Percentiles rank a stretch among this genome's conserved stretches.
Evolutionary conservation across 1,140 invertebrate genomes (phyloP).

Genomic region (Drosophila saltans): DNA sequence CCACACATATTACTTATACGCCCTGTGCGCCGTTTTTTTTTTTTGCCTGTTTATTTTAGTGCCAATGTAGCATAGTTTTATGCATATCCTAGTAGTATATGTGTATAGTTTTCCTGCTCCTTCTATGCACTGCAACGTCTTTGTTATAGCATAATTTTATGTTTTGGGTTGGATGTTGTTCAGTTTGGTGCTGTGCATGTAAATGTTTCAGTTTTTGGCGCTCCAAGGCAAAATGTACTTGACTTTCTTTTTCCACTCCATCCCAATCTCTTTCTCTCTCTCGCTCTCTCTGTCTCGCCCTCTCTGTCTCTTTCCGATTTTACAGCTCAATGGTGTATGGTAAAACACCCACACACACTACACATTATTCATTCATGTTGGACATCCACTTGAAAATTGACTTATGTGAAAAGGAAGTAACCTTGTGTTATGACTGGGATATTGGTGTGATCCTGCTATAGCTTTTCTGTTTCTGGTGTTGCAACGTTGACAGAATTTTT

Average conservation of each 20-base stretch:
- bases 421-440: constrained; percentile 8
- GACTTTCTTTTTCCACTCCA: constrained; percentile 25
- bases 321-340: constrained; percentile 42
- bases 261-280: constrained; percentile 17
- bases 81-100: constrained; percentile 70
- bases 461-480: constrained; percentile 9
- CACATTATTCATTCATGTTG: constrained; percentile 67
- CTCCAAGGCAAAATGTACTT: constrained; percentile 57
- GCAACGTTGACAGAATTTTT: constrained; percentile 49
- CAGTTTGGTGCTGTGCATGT: constrained; percentile 35
- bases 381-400: constrained; percentile 69
- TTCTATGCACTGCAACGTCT: constrained; percentile 55
- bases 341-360: constrained; percentile 23
- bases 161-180: constrained; percentile 32
- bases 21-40: constrained; percentile 33
- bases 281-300: not conserved
- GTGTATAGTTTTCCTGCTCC: not conserved
- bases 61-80: constrained; percentile 80
- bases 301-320: constrained; percentile 17
- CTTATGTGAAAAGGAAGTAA: constrained; percentile 45
- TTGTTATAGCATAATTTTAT: constrained; percentile 67
- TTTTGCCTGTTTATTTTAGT: constrained; percentile 78
- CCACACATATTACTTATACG: constrained; percentile 25
- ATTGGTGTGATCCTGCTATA: not conserved
- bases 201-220: constrained; percentile 51